Base-by-base conservation (phyloP, 2,113 vertebrate genomes). In the Perca fluviatilis region DNA sequence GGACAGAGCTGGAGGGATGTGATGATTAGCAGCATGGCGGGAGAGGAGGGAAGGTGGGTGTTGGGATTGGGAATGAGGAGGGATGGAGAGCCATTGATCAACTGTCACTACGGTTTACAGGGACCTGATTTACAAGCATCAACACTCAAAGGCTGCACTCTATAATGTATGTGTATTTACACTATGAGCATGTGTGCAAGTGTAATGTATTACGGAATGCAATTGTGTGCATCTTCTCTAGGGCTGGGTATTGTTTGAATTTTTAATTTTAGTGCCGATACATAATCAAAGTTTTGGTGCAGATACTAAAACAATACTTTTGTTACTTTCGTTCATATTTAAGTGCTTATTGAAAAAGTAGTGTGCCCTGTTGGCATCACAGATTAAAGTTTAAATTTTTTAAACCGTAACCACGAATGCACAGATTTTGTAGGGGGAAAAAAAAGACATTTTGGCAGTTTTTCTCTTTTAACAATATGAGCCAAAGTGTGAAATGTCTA, bases 11-110 rank as follows among this genome's bases (percentile, higher is more conserved):
- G 72, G n/a, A 80, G 69, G 66, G 53, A 76, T 50, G 69, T 50
- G 58, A 72, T 53, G 68, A 66, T 40, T 61, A 74, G 66, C 25
- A 58, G 68, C 40, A n/a, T 12, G 63, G 40, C 10, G 40, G 47
- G 15, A 16, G 47, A 49, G 47, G 47, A 49, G 47, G 57, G 6
- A 53, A 6, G 56, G 51, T 62, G 19, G 50, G 67, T 12, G 13
- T 50, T 70, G 76, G 53, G 60, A 53, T 2, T 53, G 58, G 19
- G 56, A 56, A 68, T 73, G 70, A 82, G 53, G 66, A 66, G 50
- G 54, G 73, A 60, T 67, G 75, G 67, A 78, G 68, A 64, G 87
- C 50, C 83, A 91, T 84, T 83, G 91, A 93, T 92, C 82, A 63
- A 19, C 72, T 88, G 86, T 88, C 85, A 65, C 66, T 63, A 70